Base-by-base conservation (phyloP, 1,140 invertebrate species). In the Psix sp. region DNA sequence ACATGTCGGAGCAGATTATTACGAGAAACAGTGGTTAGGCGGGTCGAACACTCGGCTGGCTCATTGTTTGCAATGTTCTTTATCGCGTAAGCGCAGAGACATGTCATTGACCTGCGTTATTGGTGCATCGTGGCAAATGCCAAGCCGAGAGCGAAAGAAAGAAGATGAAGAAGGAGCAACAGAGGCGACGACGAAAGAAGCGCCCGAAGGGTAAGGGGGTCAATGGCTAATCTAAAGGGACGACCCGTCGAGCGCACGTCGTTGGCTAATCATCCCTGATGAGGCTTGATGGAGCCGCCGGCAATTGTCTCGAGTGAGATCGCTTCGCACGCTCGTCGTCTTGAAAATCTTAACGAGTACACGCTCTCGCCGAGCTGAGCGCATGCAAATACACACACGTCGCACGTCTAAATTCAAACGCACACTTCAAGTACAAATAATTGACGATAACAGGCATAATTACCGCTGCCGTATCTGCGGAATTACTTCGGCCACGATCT, bases 251-350 rank as follows among this genome's bases (percentile, higher is more conserved):
- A 76, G 77, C 52, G 74, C 76, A 76, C 77, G 78, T 80, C 79
- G 80, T 70, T 77, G 48, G 76, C 82, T 84, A 84, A 84, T 84
- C 82, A 80, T 76, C 76, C 72, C 81, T 84, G 81, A 84, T 84
- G 79, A 84, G 77, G 79, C 82, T 84, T 84, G 81, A 84, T 84
- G 79, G 81, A 79, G 57, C 80, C 72, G 76, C 74, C 77, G 74
- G 77, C 80, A 84, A 84, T 84, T 84, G 82, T 82, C 81, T 82
- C 81, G 79, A 79, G 74, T 80, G 77, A 80, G 78, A 80, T 79
- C 79, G 71, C 75, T 77, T 77, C 75, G 66, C 75, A 77, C 75
- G 65, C 72, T 74, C 59, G 72, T 68, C 60, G 57, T 65, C 70
- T 77, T 63, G 45, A 70, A 74, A 77, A 66, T 77, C 75, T 70